Evolutionary conservation across 2,113 vertebrate species (phyloP), one percentile per base, ranked within the genome.

Genomic region (Nipponia nippon): DNA sequence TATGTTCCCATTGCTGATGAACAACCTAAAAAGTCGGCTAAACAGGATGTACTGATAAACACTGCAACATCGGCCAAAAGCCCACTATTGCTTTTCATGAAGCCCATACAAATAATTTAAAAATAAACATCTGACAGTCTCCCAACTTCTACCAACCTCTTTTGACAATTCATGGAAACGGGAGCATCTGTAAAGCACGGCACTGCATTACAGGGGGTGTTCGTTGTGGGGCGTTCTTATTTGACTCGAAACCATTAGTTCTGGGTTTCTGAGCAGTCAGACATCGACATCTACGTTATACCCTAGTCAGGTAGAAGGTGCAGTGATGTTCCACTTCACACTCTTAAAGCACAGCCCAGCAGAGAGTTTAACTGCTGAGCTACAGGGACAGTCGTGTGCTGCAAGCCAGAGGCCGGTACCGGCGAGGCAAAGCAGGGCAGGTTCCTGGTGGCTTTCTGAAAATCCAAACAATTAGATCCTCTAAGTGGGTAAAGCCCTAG

Each of bases 31-130:
- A 69, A 40, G 19, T 38, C 47, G 87, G 49, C 89, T 70, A 79
- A 93, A 83, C 90, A 91, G 92, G 90, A 89, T 75, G 80, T 62
- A 26, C 71, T 50, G 85, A 92, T 78, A 94, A 95, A 92, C 52
- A 55, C 27, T 11, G 21, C 27, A 30, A 23, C 72, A 59, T 16
- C 0, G 0, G 80, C 86, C 93, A 62, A 63, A 56, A 40, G 36
- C 53, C 84, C 50, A 14, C 61, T 62, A 26, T 21, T 87, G 73
- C 73, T 95, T 82, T 91, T 79, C 73, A 58, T 10, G 16, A 76
- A 69, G 49, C 38, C 61, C 56, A 26, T 23, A 44, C 19, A 91
- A 92, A 91, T 87, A 49, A 82, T 46, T 84, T 55, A 1, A 58
- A 95, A 95, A 92, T 29, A 95, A 95, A 87, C 30, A 53, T 21